Percentiles rank a stretch among this genome's conserved stretches.
Conservation (phyloP, 2,797 vertebrate species). For the Calcarius lapponicus region DNA sequence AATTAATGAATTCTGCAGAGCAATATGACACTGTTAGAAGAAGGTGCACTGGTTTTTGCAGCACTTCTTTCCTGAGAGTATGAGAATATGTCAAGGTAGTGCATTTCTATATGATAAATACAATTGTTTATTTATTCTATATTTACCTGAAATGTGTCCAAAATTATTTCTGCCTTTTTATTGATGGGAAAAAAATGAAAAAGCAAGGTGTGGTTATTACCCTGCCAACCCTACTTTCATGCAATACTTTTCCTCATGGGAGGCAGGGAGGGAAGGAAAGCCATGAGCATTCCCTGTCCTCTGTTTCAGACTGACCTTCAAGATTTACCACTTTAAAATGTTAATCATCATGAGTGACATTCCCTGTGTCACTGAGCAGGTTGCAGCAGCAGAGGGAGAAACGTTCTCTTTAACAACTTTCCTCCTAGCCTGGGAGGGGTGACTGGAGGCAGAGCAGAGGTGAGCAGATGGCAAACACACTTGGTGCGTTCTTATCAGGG, state of each 20-base stretch:
- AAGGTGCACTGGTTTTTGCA: constrained; percentile 30
- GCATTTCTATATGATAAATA: constrained; percentile 35
- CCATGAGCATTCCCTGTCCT: not conserved
- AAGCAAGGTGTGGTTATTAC: not conserved
- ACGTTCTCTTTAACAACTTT: not conserved
- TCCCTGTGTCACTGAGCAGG: not conserved
- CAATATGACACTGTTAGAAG: constrained; percentile 9
- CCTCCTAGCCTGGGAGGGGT: not conserved
- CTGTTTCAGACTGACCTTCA: constrained; percentile 31
- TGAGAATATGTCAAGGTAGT: constrained; percentile 37
- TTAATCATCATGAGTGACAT: constrained; percentile 35
- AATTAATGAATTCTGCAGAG: constrained; percentile 62
- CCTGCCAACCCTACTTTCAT: not conserved
- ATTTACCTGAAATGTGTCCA: not conserved
- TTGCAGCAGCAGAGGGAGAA: not conserved
- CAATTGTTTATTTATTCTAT: constrained; percentile 4
- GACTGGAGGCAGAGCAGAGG: not conserved
- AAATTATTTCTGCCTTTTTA: not conserved
- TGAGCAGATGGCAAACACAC: not conserved
- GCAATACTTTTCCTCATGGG: not conserved
- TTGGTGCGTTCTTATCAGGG: not conserved
- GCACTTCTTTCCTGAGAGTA: constrained; percentile 31
- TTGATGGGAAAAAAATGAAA: not conserved
- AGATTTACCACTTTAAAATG: constrained; percentile 47
- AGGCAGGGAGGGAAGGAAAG: not conserved